These are phyloP conservation scores for Pollenia griseotomentosa DNA, from an alignment of 2,888 invertebrate species.

Conservation along the genomic window DNA sequence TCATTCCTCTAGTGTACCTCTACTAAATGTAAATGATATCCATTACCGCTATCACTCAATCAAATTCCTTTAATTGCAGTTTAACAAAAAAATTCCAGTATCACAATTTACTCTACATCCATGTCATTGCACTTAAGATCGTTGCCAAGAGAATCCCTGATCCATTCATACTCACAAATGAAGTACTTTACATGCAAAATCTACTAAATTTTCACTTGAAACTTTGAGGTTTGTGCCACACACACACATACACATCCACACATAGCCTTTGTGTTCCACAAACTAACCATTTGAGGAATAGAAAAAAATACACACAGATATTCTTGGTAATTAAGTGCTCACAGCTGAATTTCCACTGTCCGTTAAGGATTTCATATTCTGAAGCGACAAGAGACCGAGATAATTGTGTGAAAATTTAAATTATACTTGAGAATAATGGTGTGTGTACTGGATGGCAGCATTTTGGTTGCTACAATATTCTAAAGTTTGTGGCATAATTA, in stretches of 20 bases:
- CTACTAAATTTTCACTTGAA: conserved; percentile 25
- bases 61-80: conserved; percentile 23
- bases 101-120: not conserved
- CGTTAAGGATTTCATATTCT: conserved; percentile 12
- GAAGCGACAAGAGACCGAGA: conserved; percentile 5
- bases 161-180: conserved; percentile 38
- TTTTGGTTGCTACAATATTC: not conserved
- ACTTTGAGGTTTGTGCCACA: conserved; percentile 5
- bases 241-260: not conserved
- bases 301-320: not conserved
- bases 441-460: not conserved
- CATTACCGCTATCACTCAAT: not conserved
- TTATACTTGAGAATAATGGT: conserved; percentile 36
- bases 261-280: not conserved
- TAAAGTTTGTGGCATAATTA: conserved; percentile 22
- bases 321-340: conserved; percentile 52
- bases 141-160: not conserved
- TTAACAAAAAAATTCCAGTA: conserved; percentile 10
- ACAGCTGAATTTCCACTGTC: conserved; percentile 23
- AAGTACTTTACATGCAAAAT: conserved; percentile 56
- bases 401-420: conserved; percentile 56
- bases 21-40: not conserved
- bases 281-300: not conserved
- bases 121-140: not conserved
- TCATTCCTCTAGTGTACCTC: too few relatives aligned